Conservation (phyloP, 2,888 invertebrate genomes). For the Phyto melanocephala region DNA sequence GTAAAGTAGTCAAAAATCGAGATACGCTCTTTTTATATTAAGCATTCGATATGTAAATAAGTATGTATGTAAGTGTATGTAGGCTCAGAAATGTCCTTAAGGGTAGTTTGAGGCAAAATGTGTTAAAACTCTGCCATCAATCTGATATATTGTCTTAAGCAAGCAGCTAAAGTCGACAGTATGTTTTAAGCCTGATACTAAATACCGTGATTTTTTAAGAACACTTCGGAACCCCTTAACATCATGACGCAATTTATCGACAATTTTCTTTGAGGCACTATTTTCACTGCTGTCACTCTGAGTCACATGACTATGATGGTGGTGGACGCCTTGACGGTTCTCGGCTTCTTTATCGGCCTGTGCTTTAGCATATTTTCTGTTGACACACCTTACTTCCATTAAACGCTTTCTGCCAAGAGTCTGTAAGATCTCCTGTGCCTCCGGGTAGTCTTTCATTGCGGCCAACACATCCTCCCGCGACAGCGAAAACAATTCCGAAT, state of each 20-base stretch:
- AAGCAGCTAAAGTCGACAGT: slow-evolving; percentile 39
- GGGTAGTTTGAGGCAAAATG: too few relatives aligned
- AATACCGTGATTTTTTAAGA: slow-evolving; percentile 81
- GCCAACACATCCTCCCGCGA: slow-evolving; percentile 95
- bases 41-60: too few relatives aligned
- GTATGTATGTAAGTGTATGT: too few relatives aligned
- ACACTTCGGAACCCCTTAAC: slow-evolving; percentile 86
- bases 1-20: too few relatives aligned
- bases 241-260: slow-evolving; percentile 90
- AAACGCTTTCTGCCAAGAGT: slow-evolving; percentile 91
- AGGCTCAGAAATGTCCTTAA: too few relatives aligned
- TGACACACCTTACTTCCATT: slow-evolving; percentile 88
- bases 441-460: slow-evolving; percentile 98
- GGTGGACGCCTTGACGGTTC: slow-evolving; percentile 65
- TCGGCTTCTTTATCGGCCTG: slow-evolving; percentile 73
- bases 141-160: too few relatives aligned
- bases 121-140: too few relatives aligned
- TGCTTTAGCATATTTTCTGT: slow-evolving; percentile 78
- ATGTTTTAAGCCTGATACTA: slow-evolving; percentile 32
- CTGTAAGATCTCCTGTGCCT: slow-evolving; percentile 96
- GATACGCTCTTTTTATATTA: too few relatives aligned
- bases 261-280: slow-evolving; percentile 86
- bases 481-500: slow-evolving; percentile 95
- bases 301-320: slow-evolving; percentile 71
- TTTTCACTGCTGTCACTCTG: slow-evolving; percentile 79